Conservation (phyloP, 1,140 invertebrate genomes). For the Bombus affinis region DNA sequence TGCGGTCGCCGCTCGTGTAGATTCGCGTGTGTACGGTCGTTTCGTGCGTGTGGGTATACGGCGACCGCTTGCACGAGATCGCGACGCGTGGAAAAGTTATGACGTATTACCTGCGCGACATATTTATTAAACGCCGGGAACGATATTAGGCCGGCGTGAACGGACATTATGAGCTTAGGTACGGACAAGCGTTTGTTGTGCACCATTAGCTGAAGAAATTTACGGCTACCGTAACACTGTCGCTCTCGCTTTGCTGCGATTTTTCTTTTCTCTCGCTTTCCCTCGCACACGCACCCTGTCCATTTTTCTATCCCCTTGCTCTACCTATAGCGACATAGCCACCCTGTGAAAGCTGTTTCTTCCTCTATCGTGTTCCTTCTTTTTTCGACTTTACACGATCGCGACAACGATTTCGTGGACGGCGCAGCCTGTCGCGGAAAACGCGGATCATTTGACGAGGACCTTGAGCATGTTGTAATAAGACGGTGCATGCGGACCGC, state of each 20-base stretch:
- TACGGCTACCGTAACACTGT: slow-evolving; percentile 63
- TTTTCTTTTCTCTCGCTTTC: slow-evolving; percentile 38
- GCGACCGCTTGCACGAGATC: slow-evolving; percentile 13
- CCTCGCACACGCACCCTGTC: background rate
- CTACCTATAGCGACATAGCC: background rate
- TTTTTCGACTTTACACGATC: background rate
- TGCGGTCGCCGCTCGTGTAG: background rate
- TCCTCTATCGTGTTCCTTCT: too few relatives aligned
- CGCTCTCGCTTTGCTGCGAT: slow-evolving; percentile 36
- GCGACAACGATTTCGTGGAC: background rate
- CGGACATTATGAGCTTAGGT: slow-evolving; percentile 66
- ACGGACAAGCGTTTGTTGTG: slow-evolving; percentile 74
- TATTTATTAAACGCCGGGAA: slow-evolving; percentile 73
- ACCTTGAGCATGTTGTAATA: slow-evolving; percentile 29
- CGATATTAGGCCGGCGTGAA: slow-evolving; percentile 76
- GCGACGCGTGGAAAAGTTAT: slow-evolving; percentile 66
- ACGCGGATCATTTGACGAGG: background rate
- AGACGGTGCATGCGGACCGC: background rate
- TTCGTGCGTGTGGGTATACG: background rate
- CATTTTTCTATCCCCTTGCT: background rate
- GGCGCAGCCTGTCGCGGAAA: background rate
- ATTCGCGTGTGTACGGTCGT: background rate
- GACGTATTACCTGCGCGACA: slow-evolving; percentile 67
- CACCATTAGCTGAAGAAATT: slow-evolving; percentile 71
- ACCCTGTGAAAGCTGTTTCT: too few relatives aligned